Evolutionary conservation across 2,888 invertebrate genomes (phyloP).

Genomic region (Macrosoma leucophasiata): DNA sequence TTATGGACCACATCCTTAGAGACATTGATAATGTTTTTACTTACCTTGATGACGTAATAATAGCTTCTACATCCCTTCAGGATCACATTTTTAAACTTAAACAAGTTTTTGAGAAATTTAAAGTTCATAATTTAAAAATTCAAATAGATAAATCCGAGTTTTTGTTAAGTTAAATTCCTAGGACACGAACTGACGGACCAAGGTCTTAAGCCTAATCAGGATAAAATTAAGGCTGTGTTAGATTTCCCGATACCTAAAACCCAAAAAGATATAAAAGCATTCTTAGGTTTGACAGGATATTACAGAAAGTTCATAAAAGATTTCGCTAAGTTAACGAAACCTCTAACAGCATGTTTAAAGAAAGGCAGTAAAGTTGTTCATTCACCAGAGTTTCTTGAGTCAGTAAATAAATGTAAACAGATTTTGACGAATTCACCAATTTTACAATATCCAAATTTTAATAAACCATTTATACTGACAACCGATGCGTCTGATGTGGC

Average conservation of each 20-base stretch:
- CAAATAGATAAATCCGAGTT: constrained; percentile 19
- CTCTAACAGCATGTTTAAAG: constrained; percentile 28
- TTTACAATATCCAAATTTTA: constrained; percentile 40
- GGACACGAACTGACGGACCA: constrained; percentile 13
- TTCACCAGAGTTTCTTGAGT: constrained; percentile 21
- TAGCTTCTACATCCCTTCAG: constrained; percentile 12
- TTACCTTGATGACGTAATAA: constrained; percentile 16
- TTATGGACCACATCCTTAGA: constrained; percentile 34
- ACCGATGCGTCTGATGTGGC: constrained; percentile 31
- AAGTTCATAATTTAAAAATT: constrained; percentile 11
- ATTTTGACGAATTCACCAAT: constrained; percentile 33
- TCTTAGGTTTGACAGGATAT: constrained; percentile 28
- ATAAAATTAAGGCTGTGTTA: constrained; percentile 28
- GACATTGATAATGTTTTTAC: constrained; percentile 28
- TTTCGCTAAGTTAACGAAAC: constrained; percentile 28
- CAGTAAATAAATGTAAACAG: constrained; percentile 31
- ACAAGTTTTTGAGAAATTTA: constrained; percentile 15
- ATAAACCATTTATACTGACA: constrained; percentile 28
- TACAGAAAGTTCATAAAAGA: constrained; percentile 29
- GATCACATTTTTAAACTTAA: constrained; percentile 14
- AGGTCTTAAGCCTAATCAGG: constrained; percentile 29
- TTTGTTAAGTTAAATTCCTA: constrained; percentile 11
- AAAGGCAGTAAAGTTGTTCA: constrained; percentile 19
- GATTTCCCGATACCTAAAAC: constrained; percentile 28
- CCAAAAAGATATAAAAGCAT: constrained; percentile 28